A percentile compares a stretch with the other conserved stretches of the same genome.
phyloP scores from a whole-genome alignment of 2,888 invertebrate species.

The Schizotus pectinicornis region DNA sequence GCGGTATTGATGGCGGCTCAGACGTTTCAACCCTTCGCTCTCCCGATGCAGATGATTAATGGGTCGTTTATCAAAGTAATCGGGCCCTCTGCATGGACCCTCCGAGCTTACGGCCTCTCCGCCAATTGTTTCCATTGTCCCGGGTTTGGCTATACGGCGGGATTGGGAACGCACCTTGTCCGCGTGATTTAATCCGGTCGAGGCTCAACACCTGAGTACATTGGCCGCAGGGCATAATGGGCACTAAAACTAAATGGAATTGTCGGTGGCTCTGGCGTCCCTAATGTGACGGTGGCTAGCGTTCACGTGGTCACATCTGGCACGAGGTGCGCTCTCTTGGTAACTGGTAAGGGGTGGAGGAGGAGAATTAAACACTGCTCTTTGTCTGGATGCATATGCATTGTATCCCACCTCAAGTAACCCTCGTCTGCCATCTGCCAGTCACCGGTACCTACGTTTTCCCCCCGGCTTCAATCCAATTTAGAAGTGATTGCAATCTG shows the following conservation, averaged over 20 bases:
- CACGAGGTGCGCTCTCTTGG: constrained; percentile 41
- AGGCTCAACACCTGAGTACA: constrained; percentile 60
- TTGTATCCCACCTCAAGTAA: constrained; percentile 59
- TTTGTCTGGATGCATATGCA: constrained; percentile 59
- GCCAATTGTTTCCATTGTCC: constrained; percentile 53
- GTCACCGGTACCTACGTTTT: constrained; percentile 51
- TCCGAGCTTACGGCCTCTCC: constrained; percentile 42
- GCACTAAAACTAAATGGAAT: constrained; percentile 59
- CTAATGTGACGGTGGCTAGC: constrained; percentile 43
- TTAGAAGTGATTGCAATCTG: constrained; percentile 59
- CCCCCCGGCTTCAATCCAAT: constrained; percentile 56
- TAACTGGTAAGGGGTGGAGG: constrained; percentile 41
- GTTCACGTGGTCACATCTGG: constrained; percentile 58
- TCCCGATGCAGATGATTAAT: constrained; percentile 51
- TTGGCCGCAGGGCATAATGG: constrained; percentile 56
- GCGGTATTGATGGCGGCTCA: constrained; percentile 1
- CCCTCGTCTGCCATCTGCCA: constrained; percentile 60
- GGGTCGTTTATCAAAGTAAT: constrained; percentile 58
- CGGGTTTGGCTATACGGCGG: constrained; percentile 20
- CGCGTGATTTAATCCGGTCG: constrained; percentile 59
- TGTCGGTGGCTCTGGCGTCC: constrained; percentile 38
- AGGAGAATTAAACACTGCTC: constrained; percentile 51
- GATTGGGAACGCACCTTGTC: constrained; percentile 24
- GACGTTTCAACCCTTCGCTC: constrained; percentile 6
- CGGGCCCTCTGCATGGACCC: constrained; percentile 50